Percentiles rank a stretch among this genome's conserved stretches.
These are phyloP conservation scores for Gallinago nigripennis DNA, from an alignment of 2,797 vertebrate genomes.

Conservation along the genomic window DNA sequence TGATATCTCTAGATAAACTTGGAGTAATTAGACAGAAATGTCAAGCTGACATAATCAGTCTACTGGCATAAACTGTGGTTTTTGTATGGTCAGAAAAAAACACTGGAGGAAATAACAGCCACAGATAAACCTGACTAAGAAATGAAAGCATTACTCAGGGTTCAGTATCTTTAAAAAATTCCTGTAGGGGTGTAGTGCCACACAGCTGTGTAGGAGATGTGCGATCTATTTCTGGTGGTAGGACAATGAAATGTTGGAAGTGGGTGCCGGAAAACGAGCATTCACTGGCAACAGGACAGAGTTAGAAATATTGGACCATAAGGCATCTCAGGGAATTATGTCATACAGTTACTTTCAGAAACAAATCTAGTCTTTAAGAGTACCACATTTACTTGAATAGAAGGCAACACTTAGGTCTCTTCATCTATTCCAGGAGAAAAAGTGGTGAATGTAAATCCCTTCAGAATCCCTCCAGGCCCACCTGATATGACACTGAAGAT, in stretches of 20 bases:
- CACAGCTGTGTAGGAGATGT: constrained; percentile 51
- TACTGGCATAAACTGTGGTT: not conserved
- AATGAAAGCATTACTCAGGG: constrained; percentile 21
- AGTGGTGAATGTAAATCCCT: not conserved
- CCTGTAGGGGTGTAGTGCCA: constrained; percentile 23
- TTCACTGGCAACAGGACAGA: constrained; percentile 10
- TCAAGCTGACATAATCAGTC: not conserved
- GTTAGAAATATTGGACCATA: constrained; percentile 46
- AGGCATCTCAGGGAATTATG: constrained; percentile 65
- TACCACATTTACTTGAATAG: not conserved
- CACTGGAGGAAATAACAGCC: not conserved
- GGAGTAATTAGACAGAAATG: not conserved
- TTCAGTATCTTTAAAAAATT: constrained; percentile 24
- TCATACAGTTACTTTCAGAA: constrained; percentile 42
- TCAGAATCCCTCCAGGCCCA: not conserved
- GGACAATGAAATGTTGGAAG: constrained; percentile 45
- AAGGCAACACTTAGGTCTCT: not conserved
- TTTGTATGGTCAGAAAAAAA: not conserved
- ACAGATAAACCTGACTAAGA: not conserved
- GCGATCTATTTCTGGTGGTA: constrained; percentile 29
- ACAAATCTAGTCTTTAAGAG: not conserved
- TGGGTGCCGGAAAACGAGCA: constrained; percentile 10
- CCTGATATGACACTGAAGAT: not conserved
- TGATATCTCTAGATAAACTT: not conserved
- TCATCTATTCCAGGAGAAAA: not conserved